These are phyloP conservation scores for Lagopus leucura DNA, from an alignment of 2,113 vertebrate genomes.

Conservation along the genomic window DNA sequence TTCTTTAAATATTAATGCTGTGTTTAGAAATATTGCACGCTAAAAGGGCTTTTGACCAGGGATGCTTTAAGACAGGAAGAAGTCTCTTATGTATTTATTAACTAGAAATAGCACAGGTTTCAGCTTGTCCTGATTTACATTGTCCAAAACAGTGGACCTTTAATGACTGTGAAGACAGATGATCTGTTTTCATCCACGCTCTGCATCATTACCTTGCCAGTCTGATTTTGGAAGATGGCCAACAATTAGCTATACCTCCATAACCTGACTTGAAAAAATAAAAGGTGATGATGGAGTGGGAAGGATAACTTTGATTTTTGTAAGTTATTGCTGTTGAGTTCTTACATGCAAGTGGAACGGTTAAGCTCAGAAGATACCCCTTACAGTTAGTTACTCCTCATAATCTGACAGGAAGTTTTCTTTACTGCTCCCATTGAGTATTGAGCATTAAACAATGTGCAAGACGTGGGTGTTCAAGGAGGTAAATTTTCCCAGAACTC, in stretches of 20 bases:
- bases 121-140: background rate
- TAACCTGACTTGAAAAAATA: background rate
- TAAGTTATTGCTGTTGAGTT: background rate
- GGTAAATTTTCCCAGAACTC: background rate
- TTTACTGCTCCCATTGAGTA: background rate
- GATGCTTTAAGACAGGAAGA: background rate
- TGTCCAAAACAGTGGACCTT: background rate
- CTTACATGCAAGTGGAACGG: background rate
- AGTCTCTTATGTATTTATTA: background rate
- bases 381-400: background rate
- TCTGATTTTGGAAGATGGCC: background rate
- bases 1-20: background rate
- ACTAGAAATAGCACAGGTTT: background rate
- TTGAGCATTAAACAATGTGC: background rate
- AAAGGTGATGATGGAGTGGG: background rate
- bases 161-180: background rate
- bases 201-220: background rate
- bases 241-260: background rate
- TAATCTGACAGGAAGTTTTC: background rate
- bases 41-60: background rate
- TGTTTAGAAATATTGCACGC: background rate
- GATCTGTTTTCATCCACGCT: background rate
- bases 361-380: background rate
- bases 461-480: background rate
- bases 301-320: background rate